Evolutionary conservation across 2,888 invertebrate genomes (phyloP).

Genomic region (Baronia brevicornis): DNA sequence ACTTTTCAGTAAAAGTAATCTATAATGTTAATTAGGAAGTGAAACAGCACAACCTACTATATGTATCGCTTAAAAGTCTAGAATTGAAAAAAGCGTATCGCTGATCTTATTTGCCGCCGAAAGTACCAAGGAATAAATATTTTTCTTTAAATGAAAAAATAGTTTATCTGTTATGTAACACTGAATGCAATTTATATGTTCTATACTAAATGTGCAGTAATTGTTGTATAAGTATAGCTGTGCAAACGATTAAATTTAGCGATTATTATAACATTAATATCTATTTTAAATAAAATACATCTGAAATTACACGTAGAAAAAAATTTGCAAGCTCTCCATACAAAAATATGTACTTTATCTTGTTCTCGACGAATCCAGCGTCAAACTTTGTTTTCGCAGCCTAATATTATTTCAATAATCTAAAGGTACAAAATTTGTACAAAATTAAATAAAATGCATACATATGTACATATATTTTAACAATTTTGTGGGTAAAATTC

Average conservation of each 20-base stretch:
- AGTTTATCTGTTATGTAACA: too few relatives aligned
- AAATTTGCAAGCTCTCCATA: slow-evolving; percentile 31
- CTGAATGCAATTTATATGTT: neutral
- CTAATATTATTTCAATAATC: slow-evolving; percentile 23
- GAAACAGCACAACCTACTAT: too few relatives aligned
- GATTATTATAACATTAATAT: slow-evolving; percentile 14
- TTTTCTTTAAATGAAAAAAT: too few relatives aligned
- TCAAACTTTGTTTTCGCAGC: slow-evolving; percentile 29
- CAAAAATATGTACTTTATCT: slow-evolving; percentile 34
- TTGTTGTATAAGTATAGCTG: slow-evolving; percentile 2
- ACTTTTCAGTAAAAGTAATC: too few relatives aligned
- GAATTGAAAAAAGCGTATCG: too few relatives aligned
- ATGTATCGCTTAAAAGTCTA: too few relatives aligned
- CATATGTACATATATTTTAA: too few relatives aligned
- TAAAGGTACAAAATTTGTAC: slow-evolving; percentile 11
- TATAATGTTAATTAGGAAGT: too few relatives aligned
- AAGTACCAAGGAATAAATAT: too few relatives aligned
- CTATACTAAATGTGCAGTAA: neutral
- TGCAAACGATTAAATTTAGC: slow-evolving; percentile 13
- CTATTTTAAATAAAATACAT: slow-evolving; percentile 21
- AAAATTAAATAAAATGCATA: slow-evolving; percentile 20
- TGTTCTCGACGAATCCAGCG: slow-evolving; percentile 29
- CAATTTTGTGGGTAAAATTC: slow-evolving; percentile 1
- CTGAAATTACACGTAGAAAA: slow-evolving; percentile 23
- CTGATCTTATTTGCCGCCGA: too few relatives aligned